Conservation (phyloP, 1,140 invertebrate genomes). For the Drosophila yakuba region DNA sequence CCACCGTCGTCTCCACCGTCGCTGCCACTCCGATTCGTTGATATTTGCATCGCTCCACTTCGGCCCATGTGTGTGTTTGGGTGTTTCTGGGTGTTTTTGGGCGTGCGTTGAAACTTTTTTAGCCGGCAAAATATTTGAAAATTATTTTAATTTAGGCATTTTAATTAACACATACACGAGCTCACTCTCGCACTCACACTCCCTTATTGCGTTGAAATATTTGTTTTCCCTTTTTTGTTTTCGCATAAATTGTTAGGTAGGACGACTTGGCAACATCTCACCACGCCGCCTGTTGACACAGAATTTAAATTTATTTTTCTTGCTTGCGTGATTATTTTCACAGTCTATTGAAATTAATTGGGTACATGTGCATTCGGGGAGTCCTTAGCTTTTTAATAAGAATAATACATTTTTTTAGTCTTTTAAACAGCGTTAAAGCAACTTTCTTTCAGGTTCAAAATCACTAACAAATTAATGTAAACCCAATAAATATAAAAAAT, state of each 20-base stretch:
- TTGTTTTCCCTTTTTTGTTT: conserved; percentile 33
- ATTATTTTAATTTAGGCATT: conserved; percentile 79
- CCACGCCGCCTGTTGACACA: conserved; percentile 69
- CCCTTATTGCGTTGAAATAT: conserved; percentile 14
- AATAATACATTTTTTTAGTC: neutral
- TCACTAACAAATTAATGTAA: too few relatives aligned
- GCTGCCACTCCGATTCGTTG: conserved; percentile 26
- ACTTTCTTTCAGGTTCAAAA: too few relatives aligned
- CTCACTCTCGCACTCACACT: conserved; percentile 13
- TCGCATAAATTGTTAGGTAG: conserved; percentile 63
- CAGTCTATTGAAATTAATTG: conserved; percentile 10
- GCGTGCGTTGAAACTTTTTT: conserved; percentile 37
- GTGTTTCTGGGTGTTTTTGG: neutral
- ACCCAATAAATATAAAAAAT: neutral
- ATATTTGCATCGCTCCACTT: conserved; percentile 30
- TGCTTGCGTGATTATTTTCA: conserved; percentile 52
- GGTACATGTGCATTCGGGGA: conserved; percentile 24
- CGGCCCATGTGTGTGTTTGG: neutral
- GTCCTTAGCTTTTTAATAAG: neutral
- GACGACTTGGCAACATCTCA: conserved; percentile 44
- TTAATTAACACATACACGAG: conserved; percentile 70
- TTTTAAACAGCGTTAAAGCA: neutral
- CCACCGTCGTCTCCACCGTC: conserved; percentile 1
- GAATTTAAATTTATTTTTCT: conserved; percentile 79
- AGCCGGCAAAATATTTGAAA: conserved; percentile 63